A percentile compares a stretch with the other conserved stretches of the same genome.
Conservation (phyloP, 2,113 vertebrate species). For the Delphinapterus leucas region DNA sequence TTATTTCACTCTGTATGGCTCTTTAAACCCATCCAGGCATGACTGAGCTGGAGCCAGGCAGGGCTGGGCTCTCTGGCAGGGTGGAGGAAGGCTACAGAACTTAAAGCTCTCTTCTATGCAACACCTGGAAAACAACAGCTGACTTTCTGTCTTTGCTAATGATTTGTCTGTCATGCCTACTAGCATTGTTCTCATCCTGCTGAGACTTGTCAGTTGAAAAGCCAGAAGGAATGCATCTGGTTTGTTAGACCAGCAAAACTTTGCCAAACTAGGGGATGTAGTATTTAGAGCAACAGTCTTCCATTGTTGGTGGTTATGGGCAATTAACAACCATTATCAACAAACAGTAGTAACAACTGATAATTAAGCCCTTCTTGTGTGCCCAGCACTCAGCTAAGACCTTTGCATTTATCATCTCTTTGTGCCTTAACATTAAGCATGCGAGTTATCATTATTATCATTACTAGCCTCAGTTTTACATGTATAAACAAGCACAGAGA, state of each 20-base stretch:
- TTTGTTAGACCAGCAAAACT: not conserved
- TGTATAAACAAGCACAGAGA: not conserved
- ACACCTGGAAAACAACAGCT: not conserved
- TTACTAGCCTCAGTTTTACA: not conserved
- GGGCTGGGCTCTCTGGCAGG: not conserved
- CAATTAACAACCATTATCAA: not conserved
- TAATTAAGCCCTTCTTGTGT: not conserved
- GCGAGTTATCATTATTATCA: not conserved
- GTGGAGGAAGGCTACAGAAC: not conserved
- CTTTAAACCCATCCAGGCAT: not conserved
- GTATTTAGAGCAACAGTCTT: not conserved
- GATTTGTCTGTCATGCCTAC: not conserved
- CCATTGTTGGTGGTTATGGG: not conserved
- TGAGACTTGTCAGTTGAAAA: conserved; percentile 23
- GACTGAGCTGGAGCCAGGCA: not conserved
- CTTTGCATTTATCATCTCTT: not conserved
- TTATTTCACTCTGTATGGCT: not conserved
- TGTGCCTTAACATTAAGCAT: not conserved
- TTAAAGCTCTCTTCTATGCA: not conserved
- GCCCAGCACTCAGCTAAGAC: not conserved
- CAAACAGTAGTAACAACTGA: not conserved
- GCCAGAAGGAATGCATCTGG: not conserved
- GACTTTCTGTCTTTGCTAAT: not conserved
- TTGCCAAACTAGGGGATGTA: not conserved
- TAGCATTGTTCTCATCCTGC: not conserved